phyloP scores from a whole-genome alignment of 1,140 invertebrate genomes.

The Drosophila kepulauana region DNA sequence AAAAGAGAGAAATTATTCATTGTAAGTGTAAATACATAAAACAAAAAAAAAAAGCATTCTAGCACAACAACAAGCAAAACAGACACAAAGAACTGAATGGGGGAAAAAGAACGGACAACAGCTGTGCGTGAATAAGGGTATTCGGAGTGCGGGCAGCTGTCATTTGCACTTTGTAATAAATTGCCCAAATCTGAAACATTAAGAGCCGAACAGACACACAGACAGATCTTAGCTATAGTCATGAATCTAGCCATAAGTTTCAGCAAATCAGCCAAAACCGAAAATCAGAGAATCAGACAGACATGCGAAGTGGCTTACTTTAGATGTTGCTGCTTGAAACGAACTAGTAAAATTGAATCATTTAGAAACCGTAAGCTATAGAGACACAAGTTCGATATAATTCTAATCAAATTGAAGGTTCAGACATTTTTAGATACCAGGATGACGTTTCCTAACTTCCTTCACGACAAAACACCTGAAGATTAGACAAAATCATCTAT shows the following conservation, averaged over 20 bases:
- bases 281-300: conserved; percentile 43
- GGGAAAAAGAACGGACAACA: conserved; percentile 29
- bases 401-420: conserved; percentile 3
- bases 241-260: conserved; percentile 43
- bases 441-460: conserved; percentile 13
- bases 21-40: conserved; percentile 72
- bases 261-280: conserved; percentile 59
- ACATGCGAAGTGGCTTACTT: conserved; percentile 38
- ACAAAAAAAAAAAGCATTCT: conserved; percentile 15
- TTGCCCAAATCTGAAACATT: conserved; percentile 39
- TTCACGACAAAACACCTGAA: conserved; percentile 42
- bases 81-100: conserved; percentile 57
- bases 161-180: conserved; percentile 61
- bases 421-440: background rate
- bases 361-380: background rate
- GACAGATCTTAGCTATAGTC: conserved; percentile 23
- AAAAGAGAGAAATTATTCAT: conserved; percentile 37
- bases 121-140: background rate
- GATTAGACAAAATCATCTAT: conserved; percentile 59
- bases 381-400: background rate
- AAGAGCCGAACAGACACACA: conserved; percentile 5
- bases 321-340: conserved; percentile 42
- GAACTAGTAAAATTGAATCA: conserved; percentile 13
- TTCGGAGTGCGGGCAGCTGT: conserved; percentile 52
- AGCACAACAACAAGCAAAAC: conserved; percentile 39